Evolutionary conservation across 2,888 invertebrate genomes (phyloP).

Genomic region (Drosophila subsilvestris): DNA sequence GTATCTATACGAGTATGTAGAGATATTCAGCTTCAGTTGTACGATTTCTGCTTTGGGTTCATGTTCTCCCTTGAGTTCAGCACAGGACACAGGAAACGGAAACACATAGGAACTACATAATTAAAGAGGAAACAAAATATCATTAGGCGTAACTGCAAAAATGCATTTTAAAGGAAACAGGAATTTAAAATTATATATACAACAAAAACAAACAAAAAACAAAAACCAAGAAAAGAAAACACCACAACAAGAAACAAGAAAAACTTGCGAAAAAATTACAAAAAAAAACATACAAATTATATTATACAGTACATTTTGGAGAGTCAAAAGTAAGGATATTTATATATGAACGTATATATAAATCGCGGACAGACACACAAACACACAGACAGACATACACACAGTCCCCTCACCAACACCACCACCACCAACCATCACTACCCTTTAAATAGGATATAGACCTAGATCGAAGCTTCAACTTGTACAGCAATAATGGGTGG

Average conservation of each 20-base stretch:
- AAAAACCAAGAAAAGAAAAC: constrained; percentile 9
- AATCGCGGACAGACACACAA: constrained; percentile 34
- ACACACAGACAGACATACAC: constrained; percentile 13
- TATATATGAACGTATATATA: constrained; percentile 74
- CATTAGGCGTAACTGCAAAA: constrained; percentile 78
- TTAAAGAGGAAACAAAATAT: constrained; percentile 51
- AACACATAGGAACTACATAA: constrained; percentile 9
- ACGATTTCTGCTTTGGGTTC: constrained; percentile 36
- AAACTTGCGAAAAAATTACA: constrained; percentile 6
- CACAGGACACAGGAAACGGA: constrained; percentile 17
- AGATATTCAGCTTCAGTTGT: constrained; percentile 37
- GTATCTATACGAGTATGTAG: neutral
- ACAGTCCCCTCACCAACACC: constrained; percentile 24
- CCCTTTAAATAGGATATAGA: constrained; percentile 20
- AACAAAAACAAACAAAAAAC: constrained; percentile 35
- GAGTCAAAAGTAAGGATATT: constrained; percentile 68
- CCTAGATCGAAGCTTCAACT: constrained; percentile 46
- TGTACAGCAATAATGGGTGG: constrained; percentile 39
- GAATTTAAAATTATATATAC: constrained; percentile 77
- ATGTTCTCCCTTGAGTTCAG: constrained; percentile 28
- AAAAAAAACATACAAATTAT: constrained; percentile 57
- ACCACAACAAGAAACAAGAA: constrained; percentile 32
- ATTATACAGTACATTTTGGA: constrained; percentile 61
- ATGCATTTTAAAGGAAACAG: constrained; percentile 76
- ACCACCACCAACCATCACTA: constrained; percentile 2